These are phyloP conservation scores for Poeciliopsis prolifica DNA, from an alignment of 2,113 vertebrate species.

Conservation along the genomic window DNA sequence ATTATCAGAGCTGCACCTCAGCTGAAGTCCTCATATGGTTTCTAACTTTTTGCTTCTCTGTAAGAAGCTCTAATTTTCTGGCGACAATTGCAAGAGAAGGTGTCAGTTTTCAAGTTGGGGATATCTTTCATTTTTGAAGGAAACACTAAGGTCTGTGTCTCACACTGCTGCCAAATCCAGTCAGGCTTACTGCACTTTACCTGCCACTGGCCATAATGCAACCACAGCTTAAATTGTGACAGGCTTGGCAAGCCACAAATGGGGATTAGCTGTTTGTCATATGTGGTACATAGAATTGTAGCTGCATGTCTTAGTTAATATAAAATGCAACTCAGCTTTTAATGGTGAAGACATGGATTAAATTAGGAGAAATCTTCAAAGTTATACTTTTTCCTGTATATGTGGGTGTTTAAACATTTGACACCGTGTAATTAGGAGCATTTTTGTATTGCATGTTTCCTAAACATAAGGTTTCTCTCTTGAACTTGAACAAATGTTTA, in stretches of 20 bases:
- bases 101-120: constrained; percentile 25
- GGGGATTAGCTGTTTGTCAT: constrained; percentile 76
- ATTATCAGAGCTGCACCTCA: neutral
- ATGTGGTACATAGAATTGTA: constrained; percentile 65
- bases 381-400: constrained; percentile 42
- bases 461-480: neutral
- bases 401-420: constrained; percentile 46
- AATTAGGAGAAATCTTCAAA: constrained; percentile 62
- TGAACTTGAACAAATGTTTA: neutral
- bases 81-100: constrained; percentile 30
- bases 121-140: constrained; percentile 49
- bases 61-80: constrained; percentile 10
- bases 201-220: constrained; percentile 75
- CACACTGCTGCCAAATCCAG: constrained; percentile 70
- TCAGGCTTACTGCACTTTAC: constrained; percentile 77
- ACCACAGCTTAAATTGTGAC: constrained; percentile 71
- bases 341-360: constrained; percentile 69
- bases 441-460: constrained; percentile 17
- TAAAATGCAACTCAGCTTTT: constrained; percentile 72
- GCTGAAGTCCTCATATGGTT: constrained; percentile 1
- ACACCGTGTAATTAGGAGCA: constrained; percentile 47
- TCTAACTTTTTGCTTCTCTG: neutral
- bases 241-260: constrained; percentile 72
- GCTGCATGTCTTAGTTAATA: constrained; percentile 62
- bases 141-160: constrained; percentile 48